Conservation (phyloP, 2,888 invertebrate species). For the Macaria notata region DNA sequence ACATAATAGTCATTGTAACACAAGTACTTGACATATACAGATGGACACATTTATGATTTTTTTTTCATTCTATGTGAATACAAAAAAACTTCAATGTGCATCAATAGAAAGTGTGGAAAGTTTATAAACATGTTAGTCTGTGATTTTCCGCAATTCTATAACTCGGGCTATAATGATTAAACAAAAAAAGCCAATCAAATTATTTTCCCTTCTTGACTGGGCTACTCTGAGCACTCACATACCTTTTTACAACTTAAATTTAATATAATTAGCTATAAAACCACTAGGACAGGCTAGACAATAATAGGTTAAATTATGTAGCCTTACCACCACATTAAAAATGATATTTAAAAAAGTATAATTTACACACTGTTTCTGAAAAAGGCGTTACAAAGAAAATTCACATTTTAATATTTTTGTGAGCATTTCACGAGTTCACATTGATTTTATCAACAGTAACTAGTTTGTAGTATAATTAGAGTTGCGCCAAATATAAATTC, state of each 20-base stretch:
- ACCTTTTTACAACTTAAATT: slow-evolving; percentile 68
- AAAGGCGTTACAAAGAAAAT: slow-evolving; percentile 17
- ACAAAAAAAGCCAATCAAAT: slow-evolving; percentile 17
- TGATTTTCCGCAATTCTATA: slow-evolving; percentile 25
- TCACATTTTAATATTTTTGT: slow-evolving; percentile 4
- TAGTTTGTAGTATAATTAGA: slow-evolving; percentile 6
- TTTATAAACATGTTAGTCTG: slow-evolving; percentile 24
- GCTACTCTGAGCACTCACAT: slow-evolving; percentile 51
- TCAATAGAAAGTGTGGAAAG: neutral
- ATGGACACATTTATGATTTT: neutral
- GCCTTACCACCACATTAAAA: slow-evolving; percentile 34
- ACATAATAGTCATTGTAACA: neutral
- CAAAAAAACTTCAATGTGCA: slow-evolving; percentile 6
- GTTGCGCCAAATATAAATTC: neutral
- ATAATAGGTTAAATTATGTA: slow-evolving; percentile 35
- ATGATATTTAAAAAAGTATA: slow-evolving; percentile 22
- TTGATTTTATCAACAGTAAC: slow-evolving; percentile 7
- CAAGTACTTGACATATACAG: slow-evolving; percentile 3
- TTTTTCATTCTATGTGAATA: neutral
- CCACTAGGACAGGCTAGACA: slow-evolving; percentile 60
- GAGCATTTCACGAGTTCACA: slow-evolving; percentile 29
- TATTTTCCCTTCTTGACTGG: slow-evolving; percentile 23
- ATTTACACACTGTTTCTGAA: slow-evolving; percentile 18
- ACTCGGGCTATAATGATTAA: slow-evolving; percentile 11
- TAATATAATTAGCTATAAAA: slow-evolving; percentile 59